These are phyloP conservation scores for Rhizoglyphus robini DNA, from an alignment of 1,140 invertebrate species.

Conservation along the genomic window DNA sequence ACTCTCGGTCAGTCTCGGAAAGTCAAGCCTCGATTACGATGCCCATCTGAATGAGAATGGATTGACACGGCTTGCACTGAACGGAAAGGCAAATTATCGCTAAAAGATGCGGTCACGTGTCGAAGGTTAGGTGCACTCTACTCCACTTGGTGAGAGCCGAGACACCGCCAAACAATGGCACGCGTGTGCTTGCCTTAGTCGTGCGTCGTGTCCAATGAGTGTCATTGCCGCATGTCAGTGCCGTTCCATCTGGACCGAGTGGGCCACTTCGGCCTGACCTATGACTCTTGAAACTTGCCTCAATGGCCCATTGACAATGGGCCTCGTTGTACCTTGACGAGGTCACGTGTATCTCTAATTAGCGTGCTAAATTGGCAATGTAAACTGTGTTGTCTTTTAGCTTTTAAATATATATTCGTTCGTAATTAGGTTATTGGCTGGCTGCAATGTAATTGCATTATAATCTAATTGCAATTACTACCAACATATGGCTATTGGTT, in stretches of 20 bases:
- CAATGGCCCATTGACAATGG: too few species aligned
- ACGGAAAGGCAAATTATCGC: slow-evolving; percentile 2
- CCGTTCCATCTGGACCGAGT: not conserved
- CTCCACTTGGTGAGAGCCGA: not conserved
- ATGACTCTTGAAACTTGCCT: slow-evolving; percentile 3
- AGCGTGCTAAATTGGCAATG: slow-evolving; percentile 5
- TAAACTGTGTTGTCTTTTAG: too few species aligned
- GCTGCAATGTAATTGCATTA: too few species aligned
- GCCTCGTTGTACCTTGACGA: not conserved
- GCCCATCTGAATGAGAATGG: not conserved
- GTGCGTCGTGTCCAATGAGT: not conserved
- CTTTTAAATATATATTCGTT: too few species aligned
- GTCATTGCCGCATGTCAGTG: too few species aligned
- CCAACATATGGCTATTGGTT: too few species aligned
- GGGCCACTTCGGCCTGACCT: not conserved
- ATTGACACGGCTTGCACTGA: not conserved
- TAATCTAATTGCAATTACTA: too few species aligned
- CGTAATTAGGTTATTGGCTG: too few species aligned
- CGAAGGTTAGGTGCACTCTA: not conserved
- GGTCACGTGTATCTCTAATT: slow-evolving; percentile 7
- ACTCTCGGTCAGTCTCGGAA: not conserved
- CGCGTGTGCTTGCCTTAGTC: not conserved
- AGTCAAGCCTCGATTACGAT: not conserved
- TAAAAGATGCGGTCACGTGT: not conserved
- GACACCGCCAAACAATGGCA: not conserved